phyloP scores from a whole-genome alignment of 1,140 invertebrate species.

The Aporrectodea caliginosa region DNA sequence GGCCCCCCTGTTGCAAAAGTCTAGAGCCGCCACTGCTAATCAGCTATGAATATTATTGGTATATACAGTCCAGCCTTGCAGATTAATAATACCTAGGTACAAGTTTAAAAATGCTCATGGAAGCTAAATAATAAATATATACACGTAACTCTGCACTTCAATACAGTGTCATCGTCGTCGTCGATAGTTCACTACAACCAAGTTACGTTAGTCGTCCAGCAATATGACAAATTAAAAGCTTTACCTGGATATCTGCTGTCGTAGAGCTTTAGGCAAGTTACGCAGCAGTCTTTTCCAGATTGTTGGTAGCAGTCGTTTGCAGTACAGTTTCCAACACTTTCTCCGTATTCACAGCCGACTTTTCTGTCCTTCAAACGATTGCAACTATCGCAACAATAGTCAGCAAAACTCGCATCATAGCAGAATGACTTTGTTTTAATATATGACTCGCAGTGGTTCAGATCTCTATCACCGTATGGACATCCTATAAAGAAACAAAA shows the following conservation, averaged over 20 bases:
- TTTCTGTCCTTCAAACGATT: neutral
- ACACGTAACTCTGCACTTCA: no score
- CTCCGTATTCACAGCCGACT: constrained; percentile 8
- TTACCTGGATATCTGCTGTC: neutral
- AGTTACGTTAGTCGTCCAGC: neutral
- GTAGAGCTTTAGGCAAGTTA: neutral
- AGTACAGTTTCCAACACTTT: neutral
- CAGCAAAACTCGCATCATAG: neutral
- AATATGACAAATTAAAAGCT: neutral
- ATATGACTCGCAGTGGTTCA: neutral
- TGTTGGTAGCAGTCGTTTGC: neutral
- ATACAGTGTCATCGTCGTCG: no score
- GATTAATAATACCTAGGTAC: neutral
- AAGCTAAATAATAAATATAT: no score
- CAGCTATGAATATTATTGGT: no score
- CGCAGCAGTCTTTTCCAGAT: neutral
- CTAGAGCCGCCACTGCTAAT: no score
- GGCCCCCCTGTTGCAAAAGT: no score
- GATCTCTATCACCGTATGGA: neutral
- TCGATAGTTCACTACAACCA: no score
- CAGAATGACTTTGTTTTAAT: neutral
- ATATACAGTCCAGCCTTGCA: neutral
- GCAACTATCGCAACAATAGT: neutral
- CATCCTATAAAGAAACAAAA: neutral
- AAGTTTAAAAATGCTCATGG: no score